These are phyloP conservation scores for Xylophagus ater DNA, from an alignment of 2,888 invertebrate genomes.

Conservation along the genomic window DNA sequence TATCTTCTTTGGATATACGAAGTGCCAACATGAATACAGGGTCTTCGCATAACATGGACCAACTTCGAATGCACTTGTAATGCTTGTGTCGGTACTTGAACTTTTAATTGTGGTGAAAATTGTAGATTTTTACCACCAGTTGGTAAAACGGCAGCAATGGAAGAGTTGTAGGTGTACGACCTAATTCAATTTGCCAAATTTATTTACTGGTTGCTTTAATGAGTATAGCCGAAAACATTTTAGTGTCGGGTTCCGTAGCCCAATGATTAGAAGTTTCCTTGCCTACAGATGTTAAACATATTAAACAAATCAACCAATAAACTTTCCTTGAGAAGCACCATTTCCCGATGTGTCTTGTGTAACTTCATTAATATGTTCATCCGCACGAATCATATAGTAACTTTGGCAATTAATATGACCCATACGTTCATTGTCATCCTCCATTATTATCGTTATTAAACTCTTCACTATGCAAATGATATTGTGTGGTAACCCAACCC, in stretches of 20 bases:
- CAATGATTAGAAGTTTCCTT: constrained; percentile 83
- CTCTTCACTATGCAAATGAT: constrained; percentile 80
- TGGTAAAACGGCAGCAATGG: constrained; percentile 92
- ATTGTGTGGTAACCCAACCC: constrained; percentile 99
- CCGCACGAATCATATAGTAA: constrained; percentile 95
- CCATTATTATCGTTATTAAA: constrained; percentile 78
- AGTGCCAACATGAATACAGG: constrained; percentile 93
- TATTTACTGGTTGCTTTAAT: constrained; percentile 97
- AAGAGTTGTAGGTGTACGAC: constrained; percentile 82
- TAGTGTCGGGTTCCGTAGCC: constrained; percentile 94
- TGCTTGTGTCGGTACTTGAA: constrained; percentile 92
- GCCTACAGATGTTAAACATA: constrained; percentile 94
- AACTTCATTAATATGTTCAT: constrained; percentile 89
- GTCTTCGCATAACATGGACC: constrained; percentile 99
- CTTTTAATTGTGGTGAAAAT: constrained; percentile 81
- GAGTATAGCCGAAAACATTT: constrained; percentile 97
- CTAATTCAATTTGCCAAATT: constrained; percentile 94
- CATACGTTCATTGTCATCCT: constrained; percentile 67
- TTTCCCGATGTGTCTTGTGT: constrained; percentile 85
- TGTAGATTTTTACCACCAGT: constrained; percentile 89
- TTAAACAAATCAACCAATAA: constrained; percentile 90
- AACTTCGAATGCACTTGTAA: constrained; percentile 94
- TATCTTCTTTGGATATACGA: constrained; percentile 96
- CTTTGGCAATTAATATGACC: constrained; percentile 89
- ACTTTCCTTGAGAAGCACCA: constrained; percentile 92